phyloP scores from a whole-genome alignment of 1,140 invertebrate genomes.

The Cotesia glomerata region DNA sequence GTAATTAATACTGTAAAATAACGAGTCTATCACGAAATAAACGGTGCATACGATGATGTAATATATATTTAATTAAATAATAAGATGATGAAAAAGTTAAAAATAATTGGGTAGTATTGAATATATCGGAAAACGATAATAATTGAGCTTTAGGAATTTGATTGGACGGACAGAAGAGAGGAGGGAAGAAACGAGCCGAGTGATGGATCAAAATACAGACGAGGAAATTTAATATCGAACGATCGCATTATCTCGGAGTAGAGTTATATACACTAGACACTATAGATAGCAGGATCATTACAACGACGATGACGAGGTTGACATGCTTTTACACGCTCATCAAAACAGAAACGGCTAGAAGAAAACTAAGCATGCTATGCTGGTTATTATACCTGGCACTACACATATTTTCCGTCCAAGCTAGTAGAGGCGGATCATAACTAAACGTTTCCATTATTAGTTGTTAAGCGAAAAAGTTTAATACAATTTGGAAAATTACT shows the following conservation, averaged over 20 bases:
- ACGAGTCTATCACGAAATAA: too few relatives aligned
- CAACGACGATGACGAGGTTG: neutral
- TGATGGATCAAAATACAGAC: constrained; percentile 6
- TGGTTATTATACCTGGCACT: neutral
- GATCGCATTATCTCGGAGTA: constrained; percentile 16
- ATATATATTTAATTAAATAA: neutral
- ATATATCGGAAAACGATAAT: neutral
- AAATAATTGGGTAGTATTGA: too few relatives aligned
- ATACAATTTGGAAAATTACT: neutral
- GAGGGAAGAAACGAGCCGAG: neutral
- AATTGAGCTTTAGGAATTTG: neutral
- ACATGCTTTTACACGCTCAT: constrained; percentile 13
- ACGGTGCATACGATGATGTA: too few relatives aligned
- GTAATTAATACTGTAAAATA: too few relatives aligned
- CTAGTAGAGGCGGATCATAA: neutral
- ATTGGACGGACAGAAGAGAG: neutral
- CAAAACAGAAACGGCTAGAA: neutral
- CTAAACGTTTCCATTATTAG: neutral
- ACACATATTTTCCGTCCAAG: too few relatives aligned
- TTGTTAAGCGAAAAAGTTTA: constrained; percentile 20
- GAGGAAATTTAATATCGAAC: constrained; percentile 24
- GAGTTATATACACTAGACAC: too few relatives aligned
- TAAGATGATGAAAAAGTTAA: neutral
- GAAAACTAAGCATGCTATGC: too few relatives aligned
- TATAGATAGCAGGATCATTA: too few relatives aligned